Base-by-base conservation (phyloP, 2,797 vertebrate species). In the Aulostomus chinensis region DNA sequence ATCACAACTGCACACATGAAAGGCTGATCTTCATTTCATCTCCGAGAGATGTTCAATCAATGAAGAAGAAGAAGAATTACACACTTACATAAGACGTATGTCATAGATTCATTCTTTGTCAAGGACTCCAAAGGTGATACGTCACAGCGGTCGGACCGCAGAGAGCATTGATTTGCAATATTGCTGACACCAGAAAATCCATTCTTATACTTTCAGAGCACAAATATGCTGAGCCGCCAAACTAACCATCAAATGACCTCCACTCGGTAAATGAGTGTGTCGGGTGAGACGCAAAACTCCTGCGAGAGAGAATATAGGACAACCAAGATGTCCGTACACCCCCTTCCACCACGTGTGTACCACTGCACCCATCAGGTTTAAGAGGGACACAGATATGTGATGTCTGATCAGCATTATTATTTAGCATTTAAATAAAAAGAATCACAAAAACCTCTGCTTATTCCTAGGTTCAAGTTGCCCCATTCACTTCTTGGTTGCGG, bases 81-180 rank as follows among this genome's bases (percentile, higher is more conserved):
- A 22, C 3, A 40, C 11, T 10, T 34, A 46, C 5, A 29, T 7
- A 30, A 38, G 9, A 15, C 9, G 30, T 17, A 25, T 5, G 36
- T 66, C 35, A 15, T 16, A 13, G 8, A 16, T 45, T 56, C 15
- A 22, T 30, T 41, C 29, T 58, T 30, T 36, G 34, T 76, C 45
- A 35, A 53, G n/a, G n/a, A 49, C 61, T 32, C 13, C 22, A 28
- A 6, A 48, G 33, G 58, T 33, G 20, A 78, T 79, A 30, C 26
- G 48, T 75, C 75, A 72, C 18, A 31, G 43, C 24, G 5, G 16
- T 14, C 3, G 0, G 16, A 42, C 1, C 1, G 34, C 7, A 40
- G 9, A 52, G 48, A 11, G 12, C 40, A 75, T 80, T 0, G 68
- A 78, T 81, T 80, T 64, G 52, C 62, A 49, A 59, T 68, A 68